Base-by-base conservation (phyloP, 2,113 vertebrate species). In the Hirundichthys speculiger region DNA sequence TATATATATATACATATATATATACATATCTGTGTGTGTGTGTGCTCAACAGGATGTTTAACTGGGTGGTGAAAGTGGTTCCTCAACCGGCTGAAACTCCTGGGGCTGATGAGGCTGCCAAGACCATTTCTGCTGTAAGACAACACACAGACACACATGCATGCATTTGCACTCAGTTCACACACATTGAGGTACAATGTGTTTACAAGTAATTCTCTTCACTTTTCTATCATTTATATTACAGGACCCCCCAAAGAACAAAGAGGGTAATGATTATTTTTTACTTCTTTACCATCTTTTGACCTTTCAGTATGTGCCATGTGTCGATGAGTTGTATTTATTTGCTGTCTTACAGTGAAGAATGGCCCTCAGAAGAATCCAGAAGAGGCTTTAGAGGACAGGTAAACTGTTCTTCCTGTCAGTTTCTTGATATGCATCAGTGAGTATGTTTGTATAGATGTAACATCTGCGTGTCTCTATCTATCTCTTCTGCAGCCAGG, bases 11-110 rank as follows among this genome's bases (percentile, higher is more conserved):
- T 27, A n/a, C n/a, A n/a, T n/a, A n/a, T 34, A 9, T 34, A 34
- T 27, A 8, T 27, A 8, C 8, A 8, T 27, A 8, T 3, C 4
- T 27, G 27, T 34, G 11, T 10, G 30, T 34, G 11, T 58, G 30
- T 69, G 45, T 65, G 30, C 46, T 62, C 14, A 58, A 58, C 86
- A 90, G 89, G 77, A 90, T 90, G 89, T 90, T 90, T 67, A 89
- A 84, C 68, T 90, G 89, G 89, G 89, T 87, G 70, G 87, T 86
- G 53, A 90, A 87, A 86, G 89, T 90, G 72, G 89, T 89, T 53
- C 89, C 89, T 0, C 85, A 90, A 45, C 84, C 64, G 8, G 79
- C 85, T 39, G 87, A 77, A 46, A 46, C 7, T 49, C 34, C 53
- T 1, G 75, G 50, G 12, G n/a, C 22, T 13, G 52, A 75, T 0